Evolutionary conservation across 2,113 vertebrate species (phyloP).

Genomic region (Albula glossodonta): DNA sequence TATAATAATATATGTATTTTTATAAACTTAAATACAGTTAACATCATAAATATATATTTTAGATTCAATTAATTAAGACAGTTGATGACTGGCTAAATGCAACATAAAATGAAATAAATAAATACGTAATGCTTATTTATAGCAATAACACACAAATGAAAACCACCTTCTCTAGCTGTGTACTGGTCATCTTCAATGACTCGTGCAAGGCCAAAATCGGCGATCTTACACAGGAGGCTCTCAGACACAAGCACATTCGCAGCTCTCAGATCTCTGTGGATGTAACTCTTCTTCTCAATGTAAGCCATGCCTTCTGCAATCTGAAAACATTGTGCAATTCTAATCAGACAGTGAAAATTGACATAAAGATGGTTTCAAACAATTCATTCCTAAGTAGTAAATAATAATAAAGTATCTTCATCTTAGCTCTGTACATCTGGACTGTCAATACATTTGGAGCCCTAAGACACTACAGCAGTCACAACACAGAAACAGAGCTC

Average conservation of each 20-base stretch:
- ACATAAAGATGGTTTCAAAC: background rate
- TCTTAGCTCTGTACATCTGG: background rate
- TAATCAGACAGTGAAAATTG: background rate
- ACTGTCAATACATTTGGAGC: background rate
- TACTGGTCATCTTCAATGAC: constrained; percentile 94
- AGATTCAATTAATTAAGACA: too few species aligned
- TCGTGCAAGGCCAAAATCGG: constrained; percentile 93
- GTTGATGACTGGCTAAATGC: too few species aligned
- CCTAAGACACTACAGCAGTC: background rate
- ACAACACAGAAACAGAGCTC: background rate
- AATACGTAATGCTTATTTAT: background rate
- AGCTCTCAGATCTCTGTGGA: constrained; percentile 91
- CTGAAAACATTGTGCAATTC: constrained; percentile 64
- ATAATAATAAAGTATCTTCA: background rate
- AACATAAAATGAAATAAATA: background rate
- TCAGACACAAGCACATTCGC: constrained; percentile 93
- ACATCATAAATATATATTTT: too few species aligned
- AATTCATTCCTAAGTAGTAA: too few species aligned
- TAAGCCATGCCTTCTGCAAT: constrained; percentile 97
- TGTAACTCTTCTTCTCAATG: constrained; percentile 94
- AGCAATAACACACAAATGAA: background rate
- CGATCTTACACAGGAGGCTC: constrained; percentile 91
- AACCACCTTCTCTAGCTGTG: constrained; percentile 87
- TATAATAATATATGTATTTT: too few species aligned
- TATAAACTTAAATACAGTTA: too few species aligned